Evolutionary conservation across 2,888 invertebrate species (phyloP).

Genomic region (Macroteleia sp.): DNA sequence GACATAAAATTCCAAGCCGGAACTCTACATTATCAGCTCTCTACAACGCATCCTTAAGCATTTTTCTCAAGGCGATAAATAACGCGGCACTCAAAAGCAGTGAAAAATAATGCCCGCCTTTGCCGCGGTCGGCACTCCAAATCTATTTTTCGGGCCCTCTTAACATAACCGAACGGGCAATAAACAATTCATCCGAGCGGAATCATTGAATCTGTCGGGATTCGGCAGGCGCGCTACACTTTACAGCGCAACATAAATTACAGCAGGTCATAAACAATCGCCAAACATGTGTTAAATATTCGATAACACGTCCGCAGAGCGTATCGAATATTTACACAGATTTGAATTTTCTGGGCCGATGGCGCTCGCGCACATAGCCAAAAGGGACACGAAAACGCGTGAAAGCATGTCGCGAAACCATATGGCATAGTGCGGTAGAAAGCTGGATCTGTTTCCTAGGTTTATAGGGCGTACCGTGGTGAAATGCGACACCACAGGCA

Average conservation of each 20-base stretch:
- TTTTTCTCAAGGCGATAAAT: conserved; percentile 34
- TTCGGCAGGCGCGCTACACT: conserved; percentile 8
- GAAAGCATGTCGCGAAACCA: conserved; percentile 64
- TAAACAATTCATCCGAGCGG: conserved; percentile 33
- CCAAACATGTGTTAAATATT: conserved; percentile 40
- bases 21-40: conserved; percentile 14
- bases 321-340: conserved; percentile 45
- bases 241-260: conserved; percentile 29
- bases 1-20: not conserved
- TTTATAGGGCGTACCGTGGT: conserved; percentile 62
- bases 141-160: conserved; percentile 36
- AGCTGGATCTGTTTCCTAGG: conserved; percentile 64
- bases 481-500: conserved; percentile 79
- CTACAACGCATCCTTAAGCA: conserved; percentile 5
- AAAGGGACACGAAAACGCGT: conserved; percentile 33
- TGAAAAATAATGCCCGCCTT: not conserved
- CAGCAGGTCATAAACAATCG: conserved; percentile 44
- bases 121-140: conserved; percentile 4
- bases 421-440: conserved; percentile 57
- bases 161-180: conserved; percentile 35
- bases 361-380: not conserved
- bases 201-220: conserved; percentile 22
- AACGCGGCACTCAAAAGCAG: conserved; percentile 21
- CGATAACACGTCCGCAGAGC: conserved; percentile 23
- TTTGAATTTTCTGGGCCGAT: conserved; percentile 28